A percentile compares a stretch with the other conserved stretches of the same genome.
Conservation (phyloP, 2,797 vertebrate species). For the Gymnothorax reevesii region DNA sequence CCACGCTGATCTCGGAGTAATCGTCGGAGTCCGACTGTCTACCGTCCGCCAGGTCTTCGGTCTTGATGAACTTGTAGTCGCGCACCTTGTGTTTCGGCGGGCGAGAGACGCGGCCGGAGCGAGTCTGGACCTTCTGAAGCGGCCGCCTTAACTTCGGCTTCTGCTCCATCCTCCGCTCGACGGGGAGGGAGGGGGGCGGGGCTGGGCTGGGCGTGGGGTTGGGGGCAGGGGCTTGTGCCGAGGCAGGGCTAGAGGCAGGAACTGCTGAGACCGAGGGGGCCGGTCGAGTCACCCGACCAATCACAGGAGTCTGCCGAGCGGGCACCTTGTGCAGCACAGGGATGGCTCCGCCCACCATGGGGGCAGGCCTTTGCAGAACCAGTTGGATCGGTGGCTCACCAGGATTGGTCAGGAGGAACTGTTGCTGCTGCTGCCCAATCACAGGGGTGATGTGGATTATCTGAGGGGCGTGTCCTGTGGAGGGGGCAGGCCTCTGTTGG, state of each 20-base stretch:
- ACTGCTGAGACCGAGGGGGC: too few species aligned
- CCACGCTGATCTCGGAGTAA: constrained; percentile 88
- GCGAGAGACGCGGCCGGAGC: constrained; percentile 89
- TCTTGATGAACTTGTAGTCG: constrained; percentile 97
- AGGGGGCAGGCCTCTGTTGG: constrained; percentile 60
- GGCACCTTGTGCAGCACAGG: constrained; percentile 65
- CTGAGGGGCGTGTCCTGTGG: constrained; percentile 70
- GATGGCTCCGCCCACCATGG: constrained; percentile 64
- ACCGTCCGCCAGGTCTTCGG: constrained; percentile 86
- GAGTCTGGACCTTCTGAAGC: constrained; percentile 82
- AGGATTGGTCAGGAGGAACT: constrained; percentile 72
- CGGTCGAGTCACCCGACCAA: too few species aligned
- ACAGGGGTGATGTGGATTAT: constrained; percentile 80
- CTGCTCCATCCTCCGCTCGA: constrained; percentile 52
- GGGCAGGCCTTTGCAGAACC: constrained; percentile 72
- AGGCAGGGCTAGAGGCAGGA: too few species aligned
- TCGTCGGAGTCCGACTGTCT: constrained; percentile 92
- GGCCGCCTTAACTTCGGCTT: constrained; percentile 78
- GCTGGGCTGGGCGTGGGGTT: constrained; percentile 22
- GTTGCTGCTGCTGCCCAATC: constrained; percentile 77
- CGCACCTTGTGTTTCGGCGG: constrained; percentile 93
- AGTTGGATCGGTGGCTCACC: constrained; percentile 75
- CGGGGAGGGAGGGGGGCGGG: constrained; percentile 14
- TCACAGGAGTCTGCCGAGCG: constrained; percentile 34
- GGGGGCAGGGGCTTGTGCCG: neutral